Percentiles rank a stretch among this genome's conserved stretches.
Conservation (phyloP, 2,113 vertebrate species). For the Atractosteus spatula region DNA sequence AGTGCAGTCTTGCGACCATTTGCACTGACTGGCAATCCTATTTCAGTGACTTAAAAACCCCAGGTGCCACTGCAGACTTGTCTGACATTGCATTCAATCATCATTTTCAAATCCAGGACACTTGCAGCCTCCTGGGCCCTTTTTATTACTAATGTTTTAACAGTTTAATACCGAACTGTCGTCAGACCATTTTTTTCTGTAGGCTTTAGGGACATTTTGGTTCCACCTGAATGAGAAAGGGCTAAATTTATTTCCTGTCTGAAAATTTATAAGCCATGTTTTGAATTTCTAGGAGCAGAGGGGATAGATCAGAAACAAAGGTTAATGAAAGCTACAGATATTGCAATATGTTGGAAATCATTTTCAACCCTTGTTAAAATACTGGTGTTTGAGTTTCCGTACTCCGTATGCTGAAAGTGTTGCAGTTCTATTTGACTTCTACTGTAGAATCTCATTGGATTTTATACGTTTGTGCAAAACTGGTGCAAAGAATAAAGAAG, state of each 20-base stretch:
- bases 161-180: constrained; percentile 12
- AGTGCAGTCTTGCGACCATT: constrained; percentile 18
- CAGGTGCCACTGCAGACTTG: not conserved
- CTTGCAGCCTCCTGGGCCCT: not conserved
- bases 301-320: constrained; percentile 9
- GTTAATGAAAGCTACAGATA: constrained; percentile 14
- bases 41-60: not conserved
- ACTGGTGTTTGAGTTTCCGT: not conserved
- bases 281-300: constrained; percentile 6
- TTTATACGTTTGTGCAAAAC: too few relatives aligned
- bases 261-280: not conserved
- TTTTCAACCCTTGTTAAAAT: not conserved
- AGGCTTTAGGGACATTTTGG: not conserved
- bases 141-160: constrained; percentile 1
- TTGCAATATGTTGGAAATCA: constrained; percentile 3
- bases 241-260: constrained; percentile 8
- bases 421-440: not conserved
- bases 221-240: not conserved
- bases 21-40: constrained; percentile 11
- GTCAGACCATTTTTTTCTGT: not conserved
- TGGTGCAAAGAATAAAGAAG: too few relatives aligned
- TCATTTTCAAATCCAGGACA: constrained; percentile 6
- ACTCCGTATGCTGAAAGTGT: not conserved
- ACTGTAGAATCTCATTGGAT: too few relatives aligned
- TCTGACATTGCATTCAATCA: constrained; percentile 2